Conservation (phyloP, 2,888 invertebrate species). For the Aethes cnicana region DNA sequence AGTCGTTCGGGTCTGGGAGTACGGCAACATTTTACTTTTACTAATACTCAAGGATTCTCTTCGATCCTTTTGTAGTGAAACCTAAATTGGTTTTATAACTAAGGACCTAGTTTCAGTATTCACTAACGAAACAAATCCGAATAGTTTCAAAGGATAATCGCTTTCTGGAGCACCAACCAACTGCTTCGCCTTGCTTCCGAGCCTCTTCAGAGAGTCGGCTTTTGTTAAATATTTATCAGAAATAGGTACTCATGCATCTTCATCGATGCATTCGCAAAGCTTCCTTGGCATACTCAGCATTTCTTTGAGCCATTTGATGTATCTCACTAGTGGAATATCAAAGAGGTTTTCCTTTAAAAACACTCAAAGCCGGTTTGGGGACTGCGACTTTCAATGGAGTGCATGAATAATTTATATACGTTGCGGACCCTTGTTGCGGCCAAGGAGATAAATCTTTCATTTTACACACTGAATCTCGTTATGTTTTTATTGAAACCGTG, state of each 20-base stretch:
- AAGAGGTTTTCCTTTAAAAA: conserved; percentile 63
- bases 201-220: background rate
- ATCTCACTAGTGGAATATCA: conserved; percentile 50
- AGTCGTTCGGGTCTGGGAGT: too few relatives aligned
- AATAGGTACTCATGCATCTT: conserved; percentile 24
- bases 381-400: conserved; percentile 63
- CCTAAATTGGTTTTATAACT: too few relatives aligned
- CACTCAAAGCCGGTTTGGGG: conserved; percentile 56
- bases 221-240: conserved; percentile 23
- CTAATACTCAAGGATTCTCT: too few relatives aligned
- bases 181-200: background rate
- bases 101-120: too few relatives aligned
- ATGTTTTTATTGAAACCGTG: conserved; percentile 64
- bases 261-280: conserved; percentile 29
- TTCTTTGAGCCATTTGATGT: conserved; percentile 48
- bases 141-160: background rate
- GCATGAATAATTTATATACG: conserved; percentile 67
- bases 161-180: background rate
- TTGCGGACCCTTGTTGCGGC: conserved; percentile 46
- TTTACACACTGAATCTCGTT: conserved; percentile 63
- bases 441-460: conserved; percentile 66
- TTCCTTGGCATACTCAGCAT: conserved; percentile 36
- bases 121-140: background rate
- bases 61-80: too few relatives aligned
- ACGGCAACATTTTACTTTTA: too few relatives aligned